Evolutionary conservation across 1,140 invertebrate species (phyloP).

Genomic region (Lordiphosa clarofinis): DNA sequence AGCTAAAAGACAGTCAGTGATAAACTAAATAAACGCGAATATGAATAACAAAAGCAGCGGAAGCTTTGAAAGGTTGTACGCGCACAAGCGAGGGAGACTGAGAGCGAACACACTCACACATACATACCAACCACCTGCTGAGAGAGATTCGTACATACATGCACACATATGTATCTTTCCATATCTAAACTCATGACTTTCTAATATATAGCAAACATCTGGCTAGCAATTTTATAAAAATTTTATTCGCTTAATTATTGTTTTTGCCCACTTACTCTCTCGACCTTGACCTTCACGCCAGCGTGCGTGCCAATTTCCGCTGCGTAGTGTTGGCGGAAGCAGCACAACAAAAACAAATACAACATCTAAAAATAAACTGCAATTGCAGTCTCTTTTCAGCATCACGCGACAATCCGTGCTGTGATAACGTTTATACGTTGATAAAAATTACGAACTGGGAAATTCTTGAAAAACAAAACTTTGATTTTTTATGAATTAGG

Average conservation of each 20-base stretch:
- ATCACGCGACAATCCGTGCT: constrained; percentile 41
- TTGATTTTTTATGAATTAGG: not conserved
- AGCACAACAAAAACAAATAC: constrained; percentile 15
- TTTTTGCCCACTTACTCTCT: constrained; percentile 16
- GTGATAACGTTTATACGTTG: not conserved
- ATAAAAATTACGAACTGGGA: not conserved
- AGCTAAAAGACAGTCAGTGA: constrained; percentile 30
- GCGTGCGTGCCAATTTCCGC: constrained; percentile 61
- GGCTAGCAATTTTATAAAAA: constrained; percentile 14
- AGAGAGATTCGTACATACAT: constrained; percentile 12
- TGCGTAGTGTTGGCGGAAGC: constrained; percentile 57
- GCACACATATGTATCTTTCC: constrained; percentile 4
- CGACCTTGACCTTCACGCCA: constrained; percentile 59
- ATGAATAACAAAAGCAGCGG: constrained; percentile 45
- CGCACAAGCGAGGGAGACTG: constrained; percentile 6
- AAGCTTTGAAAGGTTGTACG: constrained; percentile 10
- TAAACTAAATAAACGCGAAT: constrained; percentile 28
- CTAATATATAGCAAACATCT: constrained; percentile 23
- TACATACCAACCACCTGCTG: constrained; percentile 37
- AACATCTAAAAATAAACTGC: constrained; percentile 43
- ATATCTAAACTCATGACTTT: constrained; percentile 27
- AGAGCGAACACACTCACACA: constrained; percentile 14
- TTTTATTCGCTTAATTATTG: not conserved
- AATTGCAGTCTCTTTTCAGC: constrained; percentile 14
- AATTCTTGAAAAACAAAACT: not conserved